These are phyloP conservation scores for Oreochromis tanganicae DNA, from an alignment of 2,113 vertebrate genomes.

Conservation along the genomic window DNA sequence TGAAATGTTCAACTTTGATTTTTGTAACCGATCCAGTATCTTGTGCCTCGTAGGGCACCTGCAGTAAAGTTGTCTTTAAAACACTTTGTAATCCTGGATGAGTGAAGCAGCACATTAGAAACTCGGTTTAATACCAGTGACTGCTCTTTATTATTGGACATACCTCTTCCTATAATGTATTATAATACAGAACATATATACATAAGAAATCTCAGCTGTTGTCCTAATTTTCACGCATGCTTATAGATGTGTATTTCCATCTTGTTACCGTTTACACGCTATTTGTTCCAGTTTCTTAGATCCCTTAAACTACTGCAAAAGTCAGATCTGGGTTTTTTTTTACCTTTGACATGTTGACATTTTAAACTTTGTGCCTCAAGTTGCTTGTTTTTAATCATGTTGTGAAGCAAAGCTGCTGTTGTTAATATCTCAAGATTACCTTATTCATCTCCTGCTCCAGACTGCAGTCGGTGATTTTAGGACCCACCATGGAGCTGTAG, in stretches of 20 bases:
- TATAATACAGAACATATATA: background rate
- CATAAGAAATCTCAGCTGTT: background rate
- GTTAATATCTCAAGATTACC: slow-evolving; percentile 31
- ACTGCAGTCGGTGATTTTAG: slow-evolving; percentile 71
- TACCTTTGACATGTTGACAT: background rate
- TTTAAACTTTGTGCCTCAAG: background rate
- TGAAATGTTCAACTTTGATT: background rate
- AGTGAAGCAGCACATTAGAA: background rate
- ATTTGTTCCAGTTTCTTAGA: background rate
- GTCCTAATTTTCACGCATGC: background rate
- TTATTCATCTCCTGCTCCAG: slow-evolving; percentile 75
- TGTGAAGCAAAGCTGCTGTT: background rate
- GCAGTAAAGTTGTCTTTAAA: background rate
- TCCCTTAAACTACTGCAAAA: background rate
- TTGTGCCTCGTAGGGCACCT: background rate
- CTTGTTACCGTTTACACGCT: background rate
- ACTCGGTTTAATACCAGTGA: background rate
- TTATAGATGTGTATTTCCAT: background rate
- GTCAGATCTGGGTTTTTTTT: background rate
- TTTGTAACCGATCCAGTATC: background rate
- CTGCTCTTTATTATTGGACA: background rate
- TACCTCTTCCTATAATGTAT: background rate
- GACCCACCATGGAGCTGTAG: slow-evolving; percentile 37
- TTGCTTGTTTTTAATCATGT: background rate
- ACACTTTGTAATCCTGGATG: background rate